Conservation (phyloP, 2,113 vertebrate genomes). For the Prionailurus bengalensis region DNA sequence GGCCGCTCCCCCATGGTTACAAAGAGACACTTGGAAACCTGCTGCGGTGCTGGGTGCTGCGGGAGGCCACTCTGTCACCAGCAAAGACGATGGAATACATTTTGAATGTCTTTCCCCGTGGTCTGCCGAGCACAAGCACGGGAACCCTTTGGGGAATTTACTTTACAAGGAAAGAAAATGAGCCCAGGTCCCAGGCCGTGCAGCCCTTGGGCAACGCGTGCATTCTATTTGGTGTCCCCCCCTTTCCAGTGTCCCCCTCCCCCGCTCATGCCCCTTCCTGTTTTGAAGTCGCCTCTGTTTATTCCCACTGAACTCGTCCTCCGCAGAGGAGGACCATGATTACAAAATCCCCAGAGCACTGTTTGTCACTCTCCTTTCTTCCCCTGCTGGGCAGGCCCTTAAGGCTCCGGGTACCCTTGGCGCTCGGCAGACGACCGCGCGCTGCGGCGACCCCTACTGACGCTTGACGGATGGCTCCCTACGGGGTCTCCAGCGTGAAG, state of each 20-base stretch:
- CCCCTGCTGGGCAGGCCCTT: neutral
- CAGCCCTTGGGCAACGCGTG: neutral
- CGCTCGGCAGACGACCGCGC: accelerated
- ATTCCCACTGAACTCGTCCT: neutral
- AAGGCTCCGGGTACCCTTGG: neutral
- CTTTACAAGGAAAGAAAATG: neutral
- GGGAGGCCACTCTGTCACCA: neutral
- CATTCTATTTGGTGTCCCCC: accelerated
- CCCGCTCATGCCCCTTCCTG: neutral
- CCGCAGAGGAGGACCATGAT: accelerated
- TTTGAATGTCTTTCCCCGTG: conserved; percentile 3
- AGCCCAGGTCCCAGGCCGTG: accelerated
- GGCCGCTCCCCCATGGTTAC: neutral
- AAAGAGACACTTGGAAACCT: conserved; percentile 56
- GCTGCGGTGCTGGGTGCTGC: conserved; percentile 17
- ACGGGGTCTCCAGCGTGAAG: neutral
- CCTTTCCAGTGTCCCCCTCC: neutral
- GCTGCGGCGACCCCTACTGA: accelerated
- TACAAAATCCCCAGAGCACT: neutral
- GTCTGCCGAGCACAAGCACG: conserved; percentile 45
- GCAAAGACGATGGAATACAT: neutral
- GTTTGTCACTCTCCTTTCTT: accelerated
- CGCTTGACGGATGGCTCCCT: neutral
- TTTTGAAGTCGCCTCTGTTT: accelerated
- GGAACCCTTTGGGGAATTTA: neutral